A percentile compares a stretch with the other conserved stretches of the same genome.
Evolutionary conservation across 2,797 vertebrate species (phyloP).

Genomic region (Cirrhinus mrigala): DNA sequence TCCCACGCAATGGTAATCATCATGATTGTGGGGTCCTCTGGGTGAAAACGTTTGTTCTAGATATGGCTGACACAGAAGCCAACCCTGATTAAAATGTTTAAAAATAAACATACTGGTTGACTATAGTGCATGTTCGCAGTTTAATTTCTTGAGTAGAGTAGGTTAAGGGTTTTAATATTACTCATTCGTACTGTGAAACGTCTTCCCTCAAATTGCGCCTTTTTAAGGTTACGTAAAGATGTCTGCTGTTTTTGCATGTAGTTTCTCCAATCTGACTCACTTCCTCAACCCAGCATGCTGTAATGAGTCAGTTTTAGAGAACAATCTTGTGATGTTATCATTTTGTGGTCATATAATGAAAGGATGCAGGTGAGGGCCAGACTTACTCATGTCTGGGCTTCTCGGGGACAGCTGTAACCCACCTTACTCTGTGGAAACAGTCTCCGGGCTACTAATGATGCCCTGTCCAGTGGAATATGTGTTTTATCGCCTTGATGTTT

Average conservation of each 20-base stretch:
- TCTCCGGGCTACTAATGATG: slow-evolving; percentile 37
- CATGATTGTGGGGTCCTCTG: not conserved
- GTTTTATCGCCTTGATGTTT: slow-evolving; percentile 39
- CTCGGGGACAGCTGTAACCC: slow-evolving; percentile 40
- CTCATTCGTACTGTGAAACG: not conserved
- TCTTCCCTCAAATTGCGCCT: not conserved
- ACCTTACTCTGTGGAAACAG: slow-evolving; percentile 38
- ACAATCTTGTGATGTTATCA: slow-evolving; percentile 34
- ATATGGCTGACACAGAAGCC: not conserved
- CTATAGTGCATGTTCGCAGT: not conserved
- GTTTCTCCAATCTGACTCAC: slow-evolving; percentile 5
- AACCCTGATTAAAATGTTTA: not conserved
- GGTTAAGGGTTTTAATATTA: not conserved
- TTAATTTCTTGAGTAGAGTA: not conserved
- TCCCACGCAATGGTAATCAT: not conserved
- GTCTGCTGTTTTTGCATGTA: not conserved
- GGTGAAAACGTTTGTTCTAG: not conserved
- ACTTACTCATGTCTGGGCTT: slow-evolving; percentile 36
- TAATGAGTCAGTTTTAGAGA: slow-evolving; percentile 35
- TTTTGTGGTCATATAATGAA: slow-evolving; percentile 38
- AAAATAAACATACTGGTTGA: not conserved
- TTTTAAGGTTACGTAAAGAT: not conserved
- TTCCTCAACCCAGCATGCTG: slow-evolving; percentile 26
- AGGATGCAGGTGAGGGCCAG: slow-evolving; percentile 34
- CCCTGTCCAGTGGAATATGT: slow-evolving; percentile 14